Conservation (phyloP, 2,113 vertebrate species). For the Capreolus pygargus region DNA sequence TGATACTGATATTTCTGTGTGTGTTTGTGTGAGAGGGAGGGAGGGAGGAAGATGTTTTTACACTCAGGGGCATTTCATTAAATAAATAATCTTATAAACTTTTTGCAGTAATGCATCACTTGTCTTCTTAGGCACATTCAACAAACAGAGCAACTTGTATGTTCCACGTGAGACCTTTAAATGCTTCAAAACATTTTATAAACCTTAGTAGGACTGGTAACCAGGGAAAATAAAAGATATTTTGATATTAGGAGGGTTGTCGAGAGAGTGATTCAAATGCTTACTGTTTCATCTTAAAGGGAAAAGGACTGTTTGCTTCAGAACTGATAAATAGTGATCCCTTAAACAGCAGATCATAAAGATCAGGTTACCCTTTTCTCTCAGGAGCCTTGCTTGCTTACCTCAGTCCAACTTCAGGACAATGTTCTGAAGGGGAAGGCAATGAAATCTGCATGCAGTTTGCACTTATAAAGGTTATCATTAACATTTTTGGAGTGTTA, state of each 20-base stretch:
- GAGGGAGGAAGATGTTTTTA: neutral
- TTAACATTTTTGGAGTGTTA: neutral
- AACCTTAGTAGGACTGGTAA: neutral
- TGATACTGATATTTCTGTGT: neutral
- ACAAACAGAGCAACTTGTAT: neutral
- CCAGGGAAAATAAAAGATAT: constrained; percentile 4
- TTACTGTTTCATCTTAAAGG: constrained; percentile 42
- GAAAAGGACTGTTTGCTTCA: neutral
- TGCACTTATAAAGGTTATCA: neutral
- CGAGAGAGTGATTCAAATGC: constrained; percentile 23
- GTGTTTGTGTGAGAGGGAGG: neutral
- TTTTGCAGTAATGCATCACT: neutral
- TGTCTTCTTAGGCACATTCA: neutral
- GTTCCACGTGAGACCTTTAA: neutral
- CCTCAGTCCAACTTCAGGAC: neutral
- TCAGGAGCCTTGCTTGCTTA: neutral
- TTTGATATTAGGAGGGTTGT: neutral
- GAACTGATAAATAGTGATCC: neutral
- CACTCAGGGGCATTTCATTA: neutral
- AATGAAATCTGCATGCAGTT: neutral
- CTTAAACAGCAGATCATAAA: constrained; percentile 1
- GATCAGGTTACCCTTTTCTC: neutral
- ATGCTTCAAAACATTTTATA: constrained; percentile 23
- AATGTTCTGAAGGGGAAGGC: neutral
- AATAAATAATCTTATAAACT: neutral